Base-by-base conservation (phyloP, 1,140 invertebrate genomes). In the Coelopa frigida region DNA sequence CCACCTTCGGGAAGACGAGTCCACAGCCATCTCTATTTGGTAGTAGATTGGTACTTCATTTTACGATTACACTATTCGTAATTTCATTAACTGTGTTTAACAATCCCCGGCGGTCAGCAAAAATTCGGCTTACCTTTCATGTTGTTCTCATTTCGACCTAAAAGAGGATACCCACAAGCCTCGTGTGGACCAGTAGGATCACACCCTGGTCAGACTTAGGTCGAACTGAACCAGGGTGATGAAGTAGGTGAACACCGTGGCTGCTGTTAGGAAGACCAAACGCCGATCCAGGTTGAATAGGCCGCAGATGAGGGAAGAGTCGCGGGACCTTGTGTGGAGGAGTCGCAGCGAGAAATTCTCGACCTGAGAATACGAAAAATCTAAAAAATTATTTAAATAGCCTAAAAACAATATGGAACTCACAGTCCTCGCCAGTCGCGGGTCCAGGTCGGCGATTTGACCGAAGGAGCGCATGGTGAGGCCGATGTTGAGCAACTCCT, bases 141-240 rank as follows among this genome's bases (percentile, higher is more conserved):
- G n/a, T n/a, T n/a, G n/a, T n/a, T n/a, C n/a, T n/a, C n/a, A n/a
- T n/a, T n/a, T n/a, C n/a, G n/a, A n/a, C n/a, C n/a, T n/a, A n/a
- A n/a, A n/a, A n/a, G n/a, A n/a, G n/a, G n/a, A n/a, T n/a, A n/a
- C n/a, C n/a, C n/a, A n/a, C n/a, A n/a, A n/a, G n/a, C n/a, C n/a
- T n/a, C n/a, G n/a, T n/a, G n/a, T n/a, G n/a, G n/a, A n/a, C n/a
- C n/a, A n/a, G n/a, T n/a, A n/a, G n/a, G n/a, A n/a, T n/a, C n/a
- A n/a, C n/a, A n/a, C n/a, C n/a, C n/a, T n/a, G n/a, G n/a, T 49
- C 41, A 64, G 24, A 48, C 59, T 59, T 0, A 65, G 24, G 49
- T 65, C 61, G 18, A 65, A 65, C 32, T 65, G 61, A 5, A 65
- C 61, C n/a, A 65, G 51, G 1, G 61, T 65, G 24, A 65, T 65